phyloP scores from a whole-genome alignment of 1,140 invertebrate genomes.

The Solenopsis fugax region DNA sequence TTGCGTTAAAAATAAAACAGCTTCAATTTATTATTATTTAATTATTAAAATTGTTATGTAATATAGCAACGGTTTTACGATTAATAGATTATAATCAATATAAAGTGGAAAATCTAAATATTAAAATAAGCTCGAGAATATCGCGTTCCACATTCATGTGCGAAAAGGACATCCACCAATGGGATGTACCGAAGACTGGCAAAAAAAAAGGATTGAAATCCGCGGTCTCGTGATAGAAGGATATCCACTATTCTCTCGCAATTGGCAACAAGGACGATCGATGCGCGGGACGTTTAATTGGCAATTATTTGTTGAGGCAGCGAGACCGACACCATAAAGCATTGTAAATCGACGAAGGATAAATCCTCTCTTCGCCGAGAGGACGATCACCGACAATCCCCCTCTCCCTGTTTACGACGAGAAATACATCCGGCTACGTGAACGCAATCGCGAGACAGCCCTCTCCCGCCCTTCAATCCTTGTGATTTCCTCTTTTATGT shows the following conservation, averaged over 20 bases:
- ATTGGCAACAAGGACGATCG: slow-evolving; percentile 72
- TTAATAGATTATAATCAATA: not conserved
- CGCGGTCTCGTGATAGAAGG: slow-evolving; percentile 53
- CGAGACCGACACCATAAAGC: slow-evolving; percentile 81
- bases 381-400: slow-evolving; percentile 53
- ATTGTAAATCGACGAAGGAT: slow-evolving; percentile 81
- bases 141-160: not conserved
- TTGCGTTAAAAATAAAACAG: not conserved
- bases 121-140: not conserved
- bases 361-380: slow-evolving; percentile 78
- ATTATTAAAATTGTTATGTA: not conserved
- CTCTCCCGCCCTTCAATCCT: slow-evolving; percentile 8
- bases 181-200: not conserved
- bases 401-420: slow-evolving; percentile 19
- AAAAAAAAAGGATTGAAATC: slow-evolving; percentile 28
- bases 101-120: not conserved
- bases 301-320: slow-evolving; percentile 83
- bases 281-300: slow-evolving; percentile 81
- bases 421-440: slow-evolving; percentile 64
- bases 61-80: not conserved
- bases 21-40: not conserved
- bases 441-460: slow-evolving; percentile 46
- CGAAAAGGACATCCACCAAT: not conserved
- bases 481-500: slow-evolving; percentile 25
- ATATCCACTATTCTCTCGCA: slow-evolving; percentile 69